Evolutionary conservation across 2,797 vertebrate genomes (phyloP), one percentile per base, ranked within the genome.

Genomic region (Podarcis lilfordi): DNA sequence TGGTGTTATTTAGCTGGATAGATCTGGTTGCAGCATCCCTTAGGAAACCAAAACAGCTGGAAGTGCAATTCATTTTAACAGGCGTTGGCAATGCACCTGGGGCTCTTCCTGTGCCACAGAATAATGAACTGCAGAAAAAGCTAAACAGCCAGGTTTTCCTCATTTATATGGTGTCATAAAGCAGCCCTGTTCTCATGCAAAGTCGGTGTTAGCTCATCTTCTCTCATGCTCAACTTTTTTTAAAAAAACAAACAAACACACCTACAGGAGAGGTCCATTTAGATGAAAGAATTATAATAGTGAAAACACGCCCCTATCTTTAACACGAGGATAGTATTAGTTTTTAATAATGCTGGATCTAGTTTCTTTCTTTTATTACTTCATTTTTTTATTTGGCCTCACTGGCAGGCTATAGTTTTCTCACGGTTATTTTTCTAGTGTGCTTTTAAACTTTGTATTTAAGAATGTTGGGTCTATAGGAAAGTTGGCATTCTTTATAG

Each of bases 51-150:
- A 83, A 90, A 90, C 78, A 89, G 83, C 78, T 93, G 85, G 74
- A 89, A 80, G n/a, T n/a, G 86, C 71, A 85, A 82, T 59, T 8
- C 68, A 21, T n/a, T 91, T 91, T 81, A 78, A 89, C 87, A 75
- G 61, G 35, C 90, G 27, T 50, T 93, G 87, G 88, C 91, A 89
- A 15, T 69, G 32, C 32, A 23, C 68, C 77, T 77, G 68, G 84
- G 50, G 80, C 75, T 75, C 35, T 75, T 77, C 72, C 35, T 75
- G 13, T 72, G 66, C 75, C 83, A 69, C 71, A 75, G 32, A 72
- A 78, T 92, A 94, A 93, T 89, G 64, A 93, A 89, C 1, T 84
- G 45, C 85, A 91, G 79, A 90, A 86, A 84, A 69, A 85, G 85
- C 69, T 80, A 91, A 91, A 92, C 55, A 89, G 85, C 80, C 64